Base-by-base conservation (phyloP, 2,888 invertebrate genomes). In the Zhengitettix transpicula region DNA sequence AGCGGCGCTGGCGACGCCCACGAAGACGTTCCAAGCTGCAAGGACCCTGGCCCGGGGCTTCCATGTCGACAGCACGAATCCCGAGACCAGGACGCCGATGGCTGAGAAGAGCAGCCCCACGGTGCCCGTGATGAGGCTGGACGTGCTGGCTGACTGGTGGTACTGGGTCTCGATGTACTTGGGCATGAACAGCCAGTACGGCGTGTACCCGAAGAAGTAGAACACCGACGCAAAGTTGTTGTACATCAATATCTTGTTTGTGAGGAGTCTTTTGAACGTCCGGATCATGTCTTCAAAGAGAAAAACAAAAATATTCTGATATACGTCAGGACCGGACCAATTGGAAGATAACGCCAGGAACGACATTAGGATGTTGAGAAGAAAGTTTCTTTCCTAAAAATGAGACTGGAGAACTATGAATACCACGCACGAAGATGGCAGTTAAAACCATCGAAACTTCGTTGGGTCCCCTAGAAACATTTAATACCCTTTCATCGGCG, bases 161-260 rank as follows among this genome's bases (percentile, higher is more conserved):
- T 87, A 90, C 71, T 88, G 87, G 0, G 85, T 86, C 72, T 90
- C 89, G 63, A 90, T 85, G 68, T 88, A 88, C 70, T 89, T 89
- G 0, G 89, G 87, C 71, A 88, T 79, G 68, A 87, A 89, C 56
- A 87, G 85, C 81, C 86, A 86, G 68, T 85, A 86, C 0, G 87
- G 87, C 74, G 82, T 81, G 68, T 82, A 83, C 1, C 84, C 84
- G 68, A 84, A 75, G 61, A 85, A 78, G 67, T 86, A 87, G 67
- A 85, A 85, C 12, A 87, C 81, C 16, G 84, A 81, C 0, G 87
- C 84, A 1, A 87, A 73, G 62, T 85, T 86, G 68, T 88, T 85
- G 68, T 81, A 82, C 77, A 87, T 81, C 62, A 85, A 78, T 0
- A 84, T 81, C 52, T 78, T 78, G 67, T 88, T 88, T 11, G 75